Conservation (phyloP, 2,113 vertebrate genomes). For the Stegastes partitus region DNA sequence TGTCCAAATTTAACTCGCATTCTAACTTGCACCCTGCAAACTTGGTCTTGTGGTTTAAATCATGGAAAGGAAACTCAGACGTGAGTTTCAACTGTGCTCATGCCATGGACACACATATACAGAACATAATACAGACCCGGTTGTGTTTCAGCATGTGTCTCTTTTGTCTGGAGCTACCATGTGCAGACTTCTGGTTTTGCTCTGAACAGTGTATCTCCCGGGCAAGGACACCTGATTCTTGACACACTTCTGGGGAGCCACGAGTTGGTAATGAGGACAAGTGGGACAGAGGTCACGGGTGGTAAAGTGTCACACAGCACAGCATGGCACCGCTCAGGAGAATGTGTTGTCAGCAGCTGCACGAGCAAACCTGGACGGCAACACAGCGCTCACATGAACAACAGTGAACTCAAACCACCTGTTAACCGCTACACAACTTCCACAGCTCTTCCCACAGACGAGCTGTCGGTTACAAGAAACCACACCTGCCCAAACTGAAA, state of each 20-base stretch:
- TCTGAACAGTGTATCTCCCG: background rate
- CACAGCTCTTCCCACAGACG: background rate
- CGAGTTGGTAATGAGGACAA: constrained; percentile 25
- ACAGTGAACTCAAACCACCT: constrained; percentile 20
- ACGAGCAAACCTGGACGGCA: background rate
- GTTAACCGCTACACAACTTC: constrained; percentile 4
- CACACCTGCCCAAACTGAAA: background rate
- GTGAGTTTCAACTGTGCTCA: background rate
- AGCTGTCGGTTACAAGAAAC: background rate
- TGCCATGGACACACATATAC: background rate
- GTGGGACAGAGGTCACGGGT: constrained; percentile 51
- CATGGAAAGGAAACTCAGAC: constrained; percentile 29
- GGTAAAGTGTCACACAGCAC: constrained; percentile 51
- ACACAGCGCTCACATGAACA: constrained; percentile 20
- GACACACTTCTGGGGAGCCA: constrained; percentile 45
- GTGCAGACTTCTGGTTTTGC: background rate
- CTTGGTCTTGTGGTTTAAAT: constrained; percentile 22
- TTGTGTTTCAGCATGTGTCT: background rate
- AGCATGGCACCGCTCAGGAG: constrained; percentile 29
- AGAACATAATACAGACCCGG: background rate
- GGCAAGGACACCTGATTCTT: constrained; percentile 49
- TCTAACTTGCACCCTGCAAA: background rate
- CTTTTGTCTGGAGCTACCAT: background rate
- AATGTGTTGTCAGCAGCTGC: constrained; percentile 53
- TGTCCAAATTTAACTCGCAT: background rate